Conservation (phyloP, 2,888 invertebrate species). For the Drosophila austrosaltans region DNA sequence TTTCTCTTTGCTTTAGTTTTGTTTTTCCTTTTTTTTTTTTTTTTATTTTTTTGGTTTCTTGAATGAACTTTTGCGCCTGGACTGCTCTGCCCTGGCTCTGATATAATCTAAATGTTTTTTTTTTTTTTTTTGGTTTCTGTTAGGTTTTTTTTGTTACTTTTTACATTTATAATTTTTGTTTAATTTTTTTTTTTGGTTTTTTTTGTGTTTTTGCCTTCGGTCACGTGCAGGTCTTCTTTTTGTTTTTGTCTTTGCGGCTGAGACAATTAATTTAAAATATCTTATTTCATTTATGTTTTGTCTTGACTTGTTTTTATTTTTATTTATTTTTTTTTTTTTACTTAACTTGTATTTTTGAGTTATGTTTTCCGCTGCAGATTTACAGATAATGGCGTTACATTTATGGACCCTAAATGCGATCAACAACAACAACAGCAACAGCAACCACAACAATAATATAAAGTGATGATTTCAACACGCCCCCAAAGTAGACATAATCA, state of each 20-base stretch:
- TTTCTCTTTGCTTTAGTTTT: slow-evolving; percentile 11
- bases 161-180: slow-evolving; percentile 23
- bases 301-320: slow-evolving; percentile 40
- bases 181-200: slow-evolving; percentile 2
- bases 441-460: neutral
- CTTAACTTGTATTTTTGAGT: slow-evolving; percentile 73
- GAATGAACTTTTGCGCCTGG: slow-evolving; percentile 70
- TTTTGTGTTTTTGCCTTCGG: slow-evolving; percentile 30
- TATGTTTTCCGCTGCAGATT: slow-evolving; percentile 81
- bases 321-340: slow-evolving; percentile 26
- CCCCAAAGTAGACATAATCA: slow-evolving; percentile 17
- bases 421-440: slow-evolving; percentile 9
- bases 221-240: slow-evolving; percentile 67
- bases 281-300: slow-evolving; percentile 71
- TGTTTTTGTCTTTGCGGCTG: slow-evolving; percentile 41
- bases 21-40: neutral
- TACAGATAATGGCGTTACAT: slow-evolving; percentile 73
- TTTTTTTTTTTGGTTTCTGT: slow-evolving; percentile 40
- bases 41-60: slow-evolving; percentile 44
- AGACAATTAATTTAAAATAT: slow-evolving; percentile 79
- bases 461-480: neutral
- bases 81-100: slow-evolving; percentile 48
- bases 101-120: slow-evolving; percentile 73
- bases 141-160: slow-evolving; percentile 22
- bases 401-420: slow-evolving; percentile 67